These are phyloP conservation scores for Rhopalosiphum padi DNA, from an alignment of 1,140 invertebrate genomes.

Conservation along the genomic window DNA sequence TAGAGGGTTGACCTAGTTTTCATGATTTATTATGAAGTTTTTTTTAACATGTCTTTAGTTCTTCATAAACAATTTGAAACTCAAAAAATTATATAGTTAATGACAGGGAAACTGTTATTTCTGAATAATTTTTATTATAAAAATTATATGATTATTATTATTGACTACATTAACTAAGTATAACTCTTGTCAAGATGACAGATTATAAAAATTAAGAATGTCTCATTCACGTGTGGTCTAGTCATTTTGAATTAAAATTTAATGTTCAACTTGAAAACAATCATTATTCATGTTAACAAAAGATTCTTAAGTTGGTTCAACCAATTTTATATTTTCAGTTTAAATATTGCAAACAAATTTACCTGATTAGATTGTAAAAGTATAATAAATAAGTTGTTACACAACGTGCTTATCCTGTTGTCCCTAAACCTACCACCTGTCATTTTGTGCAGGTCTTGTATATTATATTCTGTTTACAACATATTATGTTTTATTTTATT, in stretches of 20 bases:
- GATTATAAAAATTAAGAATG: background rate
- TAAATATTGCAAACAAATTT: background rate
- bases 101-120: conserved; percentile 11
- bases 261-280: background rate
- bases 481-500: background rate
- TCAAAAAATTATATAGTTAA: background rate
- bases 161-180: background rate
- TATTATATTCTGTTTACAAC: background rate
- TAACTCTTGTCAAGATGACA: background rate
- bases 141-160: background rate
- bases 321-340: background rate
- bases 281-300: background rate
- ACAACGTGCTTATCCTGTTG: background rate
- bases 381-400: background rate
- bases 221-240: background rate
- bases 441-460: background rate
- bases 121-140: background rate
- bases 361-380: background rate
- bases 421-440: background rate
- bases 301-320: background rate
- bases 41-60: background rate
- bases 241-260: no score
- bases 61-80: background rate
- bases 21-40: conserved; percentile 11
- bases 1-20: background rate